A percentile compares a stretch with the other conserved stretches of the same genome.
These are phyloP conservation scores for Protaetia brevitarsis DNA, from an alignment of 1,140 invertebrate species.

Conservation along the genomic window DNA sequence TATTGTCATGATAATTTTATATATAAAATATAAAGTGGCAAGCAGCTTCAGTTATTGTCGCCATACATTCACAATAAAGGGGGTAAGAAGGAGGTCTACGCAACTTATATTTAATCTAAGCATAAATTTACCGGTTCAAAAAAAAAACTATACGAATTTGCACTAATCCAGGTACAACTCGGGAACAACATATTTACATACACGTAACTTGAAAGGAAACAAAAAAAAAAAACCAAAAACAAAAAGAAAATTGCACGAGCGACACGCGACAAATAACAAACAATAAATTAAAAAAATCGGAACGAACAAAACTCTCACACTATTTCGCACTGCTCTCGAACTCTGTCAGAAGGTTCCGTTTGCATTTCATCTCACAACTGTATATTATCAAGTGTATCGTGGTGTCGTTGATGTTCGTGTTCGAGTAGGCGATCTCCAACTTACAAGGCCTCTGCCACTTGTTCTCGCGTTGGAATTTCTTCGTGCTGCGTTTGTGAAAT, in stretches of 20 bases:
- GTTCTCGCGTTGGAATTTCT: conserved; percentile 49
- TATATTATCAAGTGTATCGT: conserved; percentile 57
- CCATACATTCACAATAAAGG: too few relatives aligned
- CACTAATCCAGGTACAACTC: conserved; percentile 23
- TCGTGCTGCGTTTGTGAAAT: conserved; percentile 53
- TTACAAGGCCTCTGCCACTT: conserved; percentile 59
- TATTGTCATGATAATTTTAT: too few relatives aligned
- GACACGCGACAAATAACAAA: conserved; percentile 13
- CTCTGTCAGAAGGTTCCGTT: conserved; percentile 53
- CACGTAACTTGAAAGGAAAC: conserved; percentile 3
- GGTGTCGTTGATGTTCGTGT: conserved; percentile 53
- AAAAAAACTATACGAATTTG: conserved; percentile 20
- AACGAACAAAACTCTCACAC: background rate
- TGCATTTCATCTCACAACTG: conserved; percentile 56
- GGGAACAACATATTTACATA: conserved; percentile 11
- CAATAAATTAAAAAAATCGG: background rate
- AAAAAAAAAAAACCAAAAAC: background rate
- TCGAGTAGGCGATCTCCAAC: conserved; percentile 55
- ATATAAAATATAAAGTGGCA: too few relatives aligned
- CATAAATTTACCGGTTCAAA: background rate
- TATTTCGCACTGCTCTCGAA: conserved; percentile 29
- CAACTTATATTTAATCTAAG: background rate
- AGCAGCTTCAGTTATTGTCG: too few relatives aligned
- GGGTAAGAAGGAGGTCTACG: background rate
- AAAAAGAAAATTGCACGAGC: background rate